Base-by-base conservation (phyloP, 64 coral and sea anemone genomes). In the Montipora efflorescens region DNA sequence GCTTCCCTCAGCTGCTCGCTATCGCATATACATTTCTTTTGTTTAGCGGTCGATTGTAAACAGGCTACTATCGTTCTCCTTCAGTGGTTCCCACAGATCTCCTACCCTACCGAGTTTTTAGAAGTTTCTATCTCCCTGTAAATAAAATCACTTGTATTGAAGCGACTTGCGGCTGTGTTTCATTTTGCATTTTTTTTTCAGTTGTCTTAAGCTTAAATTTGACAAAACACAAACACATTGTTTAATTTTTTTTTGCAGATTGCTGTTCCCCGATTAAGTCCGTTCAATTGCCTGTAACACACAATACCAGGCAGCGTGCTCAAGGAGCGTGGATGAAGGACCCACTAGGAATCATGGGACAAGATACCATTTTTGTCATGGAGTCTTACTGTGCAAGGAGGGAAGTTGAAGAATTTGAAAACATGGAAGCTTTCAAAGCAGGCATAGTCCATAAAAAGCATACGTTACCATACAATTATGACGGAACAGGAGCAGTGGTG, bases 301-400 rank as follows among this genome's bases (percentile, higher is more conserved):
- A 95, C 20, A 12, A 51, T 0, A 25, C 46, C 9, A 11, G 52
- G 11, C 9, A 14, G 11, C 8, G 0, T 1, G 13, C 49, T 8
- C 75, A 82, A n/a, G 94, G 94, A n/a, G 81, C 67, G 0, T 91
- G 94, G 94, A 95, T 91, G 94, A 91, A 75, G 55, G 94, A 95
- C 13, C 89, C 94, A 0, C 69, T 95, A 69, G 89, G 82, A 62
- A 47, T 88, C 9, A 86, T 95, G 80, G 89, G 83, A 21, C 5
- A 47, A 0, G 66, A 91, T 7, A 95, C 74, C 12, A 91, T 95
- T 74, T 95, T 72, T 19, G 53, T 71, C 55, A 88, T 93, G 91
- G 45, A n/a, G 21, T 18, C 4, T 14, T 48, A 92, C 45, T 0
- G 47, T 28, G 22, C 19, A 45, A 78, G 7, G 21, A 92, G 67